These are phyloP conservation scores for Drosophila takahashii DNA, from an alignment of 1,140 invertebrate species.

Conservation along the genomic window DNA sequence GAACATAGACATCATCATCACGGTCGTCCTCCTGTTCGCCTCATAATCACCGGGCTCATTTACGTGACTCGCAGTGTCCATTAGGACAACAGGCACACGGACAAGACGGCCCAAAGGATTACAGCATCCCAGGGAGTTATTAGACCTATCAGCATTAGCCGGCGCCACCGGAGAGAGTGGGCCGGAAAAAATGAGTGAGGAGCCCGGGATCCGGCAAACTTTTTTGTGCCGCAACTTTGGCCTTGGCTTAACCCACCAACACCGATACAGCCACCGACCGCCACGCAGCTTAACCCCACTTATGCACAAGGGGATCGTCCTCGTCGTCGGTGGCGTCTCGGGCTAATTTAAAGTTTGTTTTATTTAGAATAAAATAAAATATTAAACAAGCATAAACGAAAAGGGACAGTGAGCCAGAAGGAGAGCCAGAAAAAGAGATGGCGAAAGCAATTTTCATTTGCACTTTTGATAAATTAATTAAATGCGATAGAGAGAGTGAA, in stretches of 20 bases:
- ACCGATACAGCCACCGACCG: conserved; percentile 8
- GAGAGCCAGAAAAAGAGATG: neutral
- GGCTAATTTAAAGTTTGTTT: conserved; percentile 79
- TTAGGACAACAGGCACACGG: conserved; percentile 52
- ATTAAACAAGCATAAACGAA: conserved; percentile 49
- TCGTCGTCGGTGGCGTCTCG: neutral
- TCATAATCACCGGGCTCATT: conserved; percentile 75
- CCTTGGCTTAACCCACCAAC: conserved; percentile 58
- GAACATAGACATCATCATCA: conserved; percentile 53
- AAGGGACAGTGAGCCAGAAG: conserved; percentile 12
- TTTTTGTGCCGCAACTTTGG: conserved; percentile 70
- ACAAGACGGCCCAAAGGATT: conserved; percentile 71
- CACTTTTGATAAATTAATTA: conserved; percentile 83
- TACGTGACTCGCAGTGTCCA: conserved; percentile 75
- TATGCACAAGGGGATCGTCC: conserved; percentile 41
- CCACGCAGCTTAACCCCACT: conserved; percentile 73
- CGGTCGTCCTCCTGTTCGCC: conserved; percentile 56
- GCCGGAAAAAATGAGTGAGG: conserved; percentile 27
- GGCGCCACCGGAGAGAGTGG: neutral
- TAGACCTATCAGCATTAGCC: conserved; percentile 75
- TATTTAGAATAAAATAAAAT: conserved; percentile 74
- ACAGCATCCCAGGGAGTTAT: conserved; percentile 76
- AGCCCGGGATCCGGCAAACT: conserved; percentile 23
- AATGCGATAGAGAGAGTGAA: conserved; percentile 38
- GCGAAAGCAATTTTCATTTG: conserved; percentile 70